Evolutionary conservation across 2,797 vertebrate genomes (phyloP), one percentile per base, ranked within the genome.

Genomic region (Pristis pectinata): DNA sequence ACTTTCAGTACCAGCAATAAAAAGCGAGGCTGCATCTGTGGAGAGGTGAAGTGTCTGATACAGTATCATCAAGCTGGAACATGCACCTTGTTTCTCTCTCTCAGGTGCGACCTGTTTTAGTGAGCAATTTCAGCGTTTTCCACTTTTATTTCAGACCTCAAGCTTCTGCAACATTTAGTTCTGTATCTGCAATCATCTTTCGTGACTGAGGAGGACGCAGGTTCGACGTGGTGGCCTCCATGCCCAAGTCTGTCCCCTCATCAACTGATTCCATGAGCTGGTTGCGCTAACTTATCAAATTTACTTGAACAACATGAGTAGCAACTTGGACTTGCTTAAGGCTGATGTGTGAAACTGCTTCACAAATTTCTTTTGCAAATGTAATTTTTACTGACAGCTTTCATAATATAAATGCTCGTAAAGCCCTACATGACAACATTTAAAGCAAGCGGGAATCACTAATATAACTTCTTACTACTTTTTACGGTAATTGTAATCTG

Each of bases 371-470:
- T 94, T 76, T 94, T 56, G 41, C 67, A 94, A 94, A 56, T n/a
- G 7, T 76, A 94, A 53, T 34, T 76, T 94, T 94, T 94, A 94
- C 72, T 53, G 67, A 94, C 92, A 94, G 92, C 24, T 76, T 94
- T 76, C 24, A 56, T 94, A 74, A 94, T 56, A 8, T 91, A 91
- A 91, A 9, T 67, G 37, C 87, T 94, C 11, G 49, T 94, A 76
- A 94, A 94, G 44, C 49, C 30, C 49, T 34, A 76, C 70, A 76
- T 34, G 92, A 76, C 15, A 34, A 56, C n/a, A 94, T n/a, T 74
- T 56, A 74, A 76, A 94, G 72, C 70, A 74, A 94, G 92, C 30
- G 24, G 67, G 92, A 70, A 53, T 72, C 92, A 94, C 67, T 74
- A 94, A 53, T 76, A 67, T 53, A 94, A 53, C 53, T 94, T 49